Evolutionary conservation across 2,113 vertebrate genomes (phyloP).

Genomic region (Epinephelus lanceolatus): DNA sequence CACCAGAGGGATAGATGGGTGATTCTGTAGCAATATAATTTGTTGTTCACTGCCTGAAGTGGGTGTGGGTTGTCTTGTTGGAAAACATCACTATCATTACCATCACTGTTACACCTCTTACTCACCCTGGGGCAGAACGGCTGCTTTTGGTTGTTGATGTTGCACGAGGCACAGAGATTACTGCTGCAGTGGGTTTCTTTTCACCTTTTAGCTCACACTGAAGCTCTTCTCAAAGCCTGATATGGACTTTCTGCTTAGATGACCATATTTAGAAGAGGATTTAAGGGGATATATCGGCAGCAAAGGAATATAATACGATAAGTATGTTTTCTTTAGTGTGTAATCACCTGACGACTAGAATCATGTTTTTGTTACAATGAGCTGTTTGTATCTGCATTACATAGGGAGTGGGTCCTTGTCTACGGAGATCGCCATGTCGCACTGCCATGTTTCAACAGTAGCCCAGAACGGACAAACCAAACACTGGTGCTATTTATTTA

Average conservation of each 20-base stretch:
- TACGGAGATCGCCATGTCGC: no score
- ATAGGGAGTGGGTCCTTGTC: no score
- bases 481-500: no score
- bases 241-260: neutral
- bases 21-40: neutral
- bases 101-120: neutral
- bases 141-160: conserved; percentile 13
- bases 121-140: conserved; percentile 24
- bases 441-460: no score
- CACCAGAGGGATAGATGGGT: neutral
- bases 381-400: no score
- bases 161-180: neutral
- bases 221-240: neutral
- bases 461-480: no score
- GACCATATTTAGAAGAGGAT: neutral
- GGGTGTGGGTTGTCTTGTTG: conserved; percentile 20
- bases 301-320: no score
- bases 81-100: conserved; percentile 11
- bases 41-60: neutral
- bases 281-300: no score
- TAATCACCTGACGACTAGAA: no score
- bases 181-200: neutral
- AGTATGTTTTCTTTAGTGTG: no score
- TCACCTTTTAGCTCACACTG: neutral
- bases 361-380: no score